phyloP scores from a whole-genome alignment of 2,113 vertebrate genomes.

The Coreoperca whiteheadi region DNA sequence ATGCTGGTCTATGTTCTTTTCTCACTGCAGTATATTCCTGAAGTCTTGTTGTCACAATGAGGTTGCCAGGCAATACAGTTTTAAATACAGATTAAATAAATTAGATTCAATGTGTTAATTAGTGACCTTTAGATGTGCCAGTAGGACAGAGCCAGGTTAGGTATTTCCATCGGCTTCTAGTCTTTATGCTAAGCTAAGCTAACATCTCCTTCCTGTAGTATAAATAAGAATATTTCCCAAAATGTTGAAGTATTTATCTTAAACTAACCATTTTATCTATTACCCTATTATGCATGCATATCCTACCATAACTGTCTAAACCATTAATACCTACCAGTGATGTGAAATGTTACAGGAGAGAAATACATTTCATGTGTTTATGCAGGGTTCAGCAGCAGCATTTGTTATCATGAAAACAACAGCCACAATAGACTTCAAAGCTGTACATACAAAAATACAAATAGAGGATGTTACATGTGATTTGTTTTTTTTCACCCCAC shows the following conservation, averaged over 20 bases:
- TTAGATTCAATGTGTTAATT: neutral
- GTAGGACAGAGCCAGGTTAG: neutral
- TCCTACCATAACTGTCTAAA: neutral
- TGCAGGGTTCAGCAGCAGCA: slow-evolving; percentile 21
- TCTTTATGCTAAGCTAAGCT: neutral
- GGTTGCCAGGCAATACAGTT: neutral
- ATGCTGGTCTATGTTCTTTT: neutral
- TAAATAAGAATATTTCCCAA: neutral
- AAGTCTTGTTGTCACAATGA: neutral
- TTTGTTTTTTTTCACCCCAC: slow-evolving; percentile 22
- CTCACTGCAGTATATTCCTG: neutral
- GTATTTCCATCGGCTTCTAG: neutral
- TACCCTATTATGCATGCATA: neutral
- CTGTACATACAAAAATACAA: slow-evolving; percentile 23
- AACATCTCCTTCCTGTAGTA: neutral
- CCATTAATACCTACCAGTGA: neutral
- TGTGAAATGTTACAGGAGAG: neutral
- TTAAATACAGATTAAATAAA: neutral
- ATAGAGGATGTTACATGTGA: slow-evolving; percentile 38
- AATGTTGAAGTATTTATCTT: neutral
- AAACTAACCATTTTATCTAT: neutral
- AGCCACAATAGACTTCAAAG: slow-evolving; percentile 33
- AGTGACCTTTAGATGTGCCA: neutral
- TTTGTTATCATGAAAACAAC: slow-evolving; percentile 16
- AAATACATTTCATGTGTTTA: neutral